Evolutionary conservation across 2,888 invertebrate genomes (phyloP).

Genomic region (Epistrophe eligans): DNA sequence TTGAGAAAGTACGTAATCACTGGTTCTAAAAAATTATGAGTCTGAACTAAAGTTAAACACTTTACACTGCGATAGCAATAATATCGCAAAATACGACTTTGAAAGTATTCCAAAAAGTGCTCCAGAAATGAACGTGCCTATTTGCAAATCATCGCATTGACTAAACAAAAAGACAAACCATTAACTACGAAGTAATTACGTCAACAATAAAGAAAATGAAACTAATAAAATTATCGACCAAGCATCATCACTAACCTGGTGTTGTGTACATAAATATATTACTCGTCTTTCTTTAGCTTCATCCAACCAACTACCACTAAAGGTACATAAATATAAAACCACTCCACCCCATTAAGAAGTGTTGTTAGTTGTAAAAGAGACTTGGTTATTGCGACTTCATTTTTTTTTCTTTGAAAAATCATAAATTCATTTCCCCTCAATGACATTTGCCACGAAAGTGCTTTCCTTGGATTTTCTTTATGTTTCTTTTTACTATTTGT

Average conservation of each 20-base stretch:
- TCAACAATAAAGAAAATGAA: conserved; percentile 42
- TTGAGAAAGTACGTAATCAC: no score
- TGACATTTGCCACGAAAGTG: conserved; percentile 69
- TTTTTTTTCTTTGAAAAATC: conserved; percentile 12
- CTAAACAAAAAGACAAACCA: conserved; percentile 36
- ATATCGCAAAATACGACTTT: no score
- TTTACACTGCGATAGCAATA: no score
- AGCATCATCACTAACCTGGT: conserved; percentile 50
- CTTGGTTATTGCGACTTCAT: conserved; percentile 42
- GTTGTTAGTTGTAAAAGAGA: not conserved
- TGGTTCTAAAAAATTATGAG: no score
- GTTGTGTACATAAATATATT: no score
- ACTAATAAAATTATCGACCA: conserved; percentile 71
- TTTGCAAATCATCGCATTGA: no score
- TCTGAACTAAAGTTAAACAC: no score
- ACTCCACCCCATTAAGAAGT: conserved; percentile 18
- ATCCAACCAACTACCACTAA: conserved; percentile 5
- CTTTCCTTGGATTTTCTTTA: conserved; percentile 42
- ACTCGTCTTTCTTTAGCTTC: no score
- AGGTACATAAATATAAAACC: not conserved
- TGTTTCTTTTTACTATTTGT: conserved; percentile 8
- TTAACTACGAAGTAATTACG: conserved; percentile 46
- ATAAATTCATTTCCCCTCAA: not conserved
- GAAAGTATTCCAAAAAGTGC: no score
- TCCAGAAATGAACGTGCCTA: no score